Conservation (phyloP, 2,797 vertebrate species). For the Astyanax mexicanus region DNA sequence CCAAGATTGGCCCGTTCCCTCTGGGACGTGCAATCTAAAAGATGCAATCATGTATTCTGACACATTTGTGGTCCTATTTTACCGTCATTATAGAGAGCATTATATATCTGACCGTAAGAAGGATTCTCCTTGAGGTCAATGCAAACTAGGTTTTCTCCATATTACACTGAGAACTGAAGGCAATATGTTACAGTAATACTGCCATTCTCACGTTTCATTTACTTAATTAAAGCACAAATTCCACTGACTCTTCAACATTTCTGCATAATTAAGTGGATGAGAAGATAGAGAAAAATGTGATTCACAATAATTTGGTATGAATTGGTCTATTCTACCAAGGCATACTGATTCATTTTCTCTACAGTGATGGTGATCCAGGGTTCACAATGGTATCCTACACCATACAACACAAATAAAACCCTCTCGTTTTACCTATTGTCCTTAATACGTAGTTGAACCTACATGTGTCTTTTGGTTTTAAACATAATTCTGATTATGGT, state of each 20-base stretch:
- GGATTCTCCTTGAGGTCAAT: conserved; percentile 21
- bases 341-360: too few species aligned
- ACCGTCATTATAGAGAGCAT: conserved; percentile 34
- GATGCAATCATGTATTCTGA: conserved; percentile 62
- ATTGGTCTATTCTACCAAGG: too few species aligned
- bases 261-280: neutral
- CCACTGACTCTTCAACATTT: neutral
- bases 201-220: neutral
- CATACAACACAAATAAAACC: too few species aligned
- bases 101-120: conserved; percentile 21
- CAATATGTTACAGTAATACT: neutral
- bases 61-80: conserved; percentile 55
- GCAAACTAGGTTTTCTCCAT: conserved; percentile 16
- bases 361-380: too few species aligned
- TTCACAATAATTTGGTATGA: too few species aligned
- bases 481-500: too few species aligned
- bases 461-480: too few species aligned
- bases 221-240: neutral
- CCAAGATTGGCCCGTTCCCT: conserved; percentile 35
- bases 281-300: too few species aligned
- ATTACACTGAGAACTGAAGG: neutral
- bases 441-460: too few species aligned
- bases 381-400: too few species aligned
- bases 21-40: conserved; percentile 41
- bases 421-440: too few species aligned